These are phyloP conservation scores for Uromys caudimaculatus DNA, from an alignment of 2,797 vertebrate genomes.

Conservation along the genomic window DNA sequence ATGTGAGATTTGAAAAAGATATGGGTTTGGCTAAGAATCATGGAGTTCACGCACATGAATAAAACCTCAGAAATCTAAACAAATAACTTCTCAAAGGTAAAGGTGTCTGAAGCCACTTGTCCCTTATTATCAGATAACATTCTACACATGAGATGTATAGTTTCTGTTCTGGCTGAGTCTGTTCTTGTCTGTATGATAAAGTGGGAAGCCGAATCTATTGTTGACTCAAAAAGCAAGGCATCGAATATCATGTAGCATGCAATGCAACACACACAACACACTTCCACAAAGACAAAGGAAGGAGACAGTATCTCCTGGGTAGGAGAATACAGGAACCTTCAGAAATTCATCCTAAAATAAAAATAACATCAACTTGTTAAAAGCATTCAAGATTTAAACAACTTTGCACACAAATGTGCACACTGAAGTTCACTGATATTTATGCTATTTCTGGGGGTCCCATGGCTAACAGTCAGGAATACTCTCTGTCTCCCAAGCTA, in stretches of 20 bases:
- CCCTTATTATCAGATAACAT: not conserved
- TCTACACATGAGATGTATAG: not conserved
- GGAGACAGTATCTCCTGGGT: not conserved
- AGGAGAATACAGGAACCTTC: not conserved
- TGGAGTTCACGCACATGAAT: not conserved
- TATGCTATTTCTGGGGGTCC: accelerated
- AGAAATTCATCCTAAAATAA: not conserved
- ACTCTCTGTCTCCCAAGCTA: too few species aligned
- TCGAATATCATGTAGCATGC: not conserved
- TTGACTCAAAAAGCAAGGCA: not conserved
- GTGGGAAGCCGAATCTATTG: not conserved
- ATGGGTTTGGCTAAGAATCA: slow-evolving; percentile 10
- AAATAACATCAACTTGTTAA: not conserved
- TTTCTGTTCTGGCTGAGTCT: not conserved
- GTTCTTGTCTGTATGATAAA: not conserved
- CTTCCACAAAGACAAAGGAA: not conserved
- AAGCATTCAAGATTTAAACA: not conserved
- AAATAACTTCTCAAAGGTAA: too few species aligned
- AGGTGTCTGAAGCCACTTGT: not conserved
- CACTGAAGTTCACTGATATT: not conserved
- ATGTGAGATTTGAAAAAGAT: not conserved
- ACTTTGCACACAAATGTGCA: not conserved
- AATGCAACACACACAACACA: not conserved
- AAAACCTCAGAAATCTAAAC: not conserved
- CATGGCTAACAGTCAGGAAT: not conserved